A percentile compares a stretch with the other conserved stretches of the same genome.
phyloP scores from a whole-genome alignment of 2,797 vertebrate genomes.

The Coranthus polyacanthus region DNA sequence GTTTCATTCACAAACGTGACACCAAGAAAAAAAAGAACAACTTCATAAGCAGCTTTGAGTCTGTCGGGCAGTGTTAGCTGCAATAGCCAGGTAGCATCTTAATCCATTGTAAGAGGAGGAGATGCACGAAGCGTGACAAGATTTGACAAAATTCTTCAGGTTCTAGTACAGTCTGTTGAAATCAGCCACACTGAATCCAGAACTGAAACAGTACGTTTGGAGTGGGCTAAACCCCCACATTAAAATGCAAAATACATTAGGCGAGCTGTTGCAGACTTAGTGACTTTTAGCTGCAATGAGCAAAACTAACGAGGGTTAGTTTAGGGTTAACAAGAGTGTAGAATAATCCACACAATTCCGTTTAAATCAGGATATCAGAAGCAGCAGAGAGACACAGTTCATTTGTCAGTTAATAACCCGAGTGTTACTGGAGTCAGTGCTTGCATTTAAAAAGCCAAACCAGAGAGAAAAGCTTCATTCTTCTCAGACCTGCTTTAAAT shows the following conservation, averaged over 20 bases:
- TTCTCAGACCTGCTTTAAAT: slow-evolving; percentile 28
- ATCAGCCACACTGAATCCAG: no score
- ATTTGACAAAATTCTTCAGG: no score
- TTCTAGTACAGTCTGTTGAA: no score
- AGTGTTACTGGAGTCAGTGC: slow-evolving; percentile 17
- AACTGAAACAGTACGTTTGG: no score
- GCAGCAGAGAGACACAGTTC: slow-evolving; percentile 28
- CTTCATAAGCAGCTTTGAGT: no score
- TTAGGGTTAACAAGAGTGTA: slow-evolving; percentile 17
- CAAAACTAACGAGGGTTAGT: neutral
- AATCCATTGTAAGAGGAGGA: no score
- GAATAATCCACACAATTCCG: slow-evolving; percentile 45
- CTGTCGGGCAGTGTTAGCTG: no score
- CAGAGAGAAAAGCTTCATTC: slow-evolving; percentile 1
- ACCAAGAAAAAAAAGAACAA: no score
- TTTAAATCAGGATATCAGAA: slow-evolving; percentile 42
- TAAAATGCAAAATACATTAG: neutral
- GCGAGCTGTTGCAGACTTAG: neutral
- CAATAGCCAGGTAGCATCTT: no score
- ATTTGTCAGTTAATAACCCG: slow-evolving; percentile 44
- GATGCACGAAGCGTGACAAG: no score
- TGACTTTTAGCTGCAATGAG: slow-evolving; percentile 1
- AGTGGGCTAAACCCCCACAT: neutral
- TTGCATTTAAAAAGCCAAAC: slow-evolving; percentile 20
- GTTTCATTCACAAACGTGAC: no score